Conservation (phyloP, 1,140 invertebrate genomes). For the Pseudoatta argentina region DNA sequence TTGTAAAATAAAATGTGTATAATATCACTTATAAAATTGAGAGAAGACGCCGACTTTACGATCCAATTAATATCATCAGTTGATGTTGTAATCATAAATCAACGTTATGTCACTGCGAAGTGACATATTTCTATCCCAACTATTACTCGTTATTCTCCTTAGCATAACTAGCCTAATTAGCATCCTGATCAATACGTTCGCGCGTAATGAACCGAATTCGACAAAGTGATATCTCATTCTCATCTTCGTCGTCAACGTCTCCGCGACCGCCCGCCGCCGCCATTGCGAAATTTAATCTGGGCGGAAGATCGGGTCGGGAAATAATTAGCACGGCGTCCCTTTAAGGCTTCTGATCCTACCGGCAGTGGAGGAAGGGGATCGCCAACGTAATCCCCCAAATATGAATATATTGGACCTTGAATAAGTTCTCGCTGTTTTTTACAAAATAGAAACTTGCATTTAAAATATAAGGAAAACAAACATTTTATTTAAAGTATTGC, state of each 20-base stretch:
- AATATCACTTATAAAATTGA: slow-evolving; percentile 20
- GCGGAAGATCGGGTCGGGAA: slow-evolving; percentile 76
- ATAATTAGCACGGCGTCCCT: slow-evolving; percentile 84
- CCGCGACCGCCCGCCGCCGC: slow-evolving; percentile 1
- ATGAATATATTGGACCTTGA: too few relatives aligned
- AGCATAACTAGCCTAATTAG: slow-evolving; percentile 62
- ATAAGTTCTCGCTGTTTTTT: too few relatives aligned
- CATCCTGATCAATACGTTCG: slow-evolving; percentile 34
- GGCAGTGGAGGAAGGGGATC: slow-evolving; percentile 71
- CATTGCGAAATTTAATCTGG: slow-evolving; percentile 82
- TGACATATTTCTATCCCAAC: slow-evolving; percentile 27
- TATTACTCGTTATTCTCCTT: slow-evolving; percentile 46
- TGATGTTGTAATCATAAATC: slow-evolving; percentile 39
- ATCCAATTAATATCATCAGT: slow-evolving; percentile 43
- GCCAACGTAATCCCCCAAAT: slow-evolving; percentile 82
- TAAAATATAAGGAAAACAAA: too few relatives aligned
- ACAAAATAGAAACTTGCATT: too few relatives aligned
- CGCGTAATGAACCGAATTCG: slow-evolving; percentile 44
- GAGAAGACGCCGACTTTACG: slow-evolving; percentile 32
- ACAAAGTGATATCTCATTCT: slow-evolving; percentile 44
- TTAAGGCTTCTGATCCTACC: slow-evolving; percentile 82
- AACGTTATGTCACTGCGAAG: neutral
- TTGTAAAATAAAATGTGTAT: slow-evolving; percentile 11
- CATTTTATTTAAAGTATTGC: too few relatives aligned
- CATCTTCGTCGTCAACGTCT: slow-evolving; percentile 66